Evolutionary conservation across 2,888 invertebrate species (phyloP).

Genomic region (Parnassius orleans): DNA sequence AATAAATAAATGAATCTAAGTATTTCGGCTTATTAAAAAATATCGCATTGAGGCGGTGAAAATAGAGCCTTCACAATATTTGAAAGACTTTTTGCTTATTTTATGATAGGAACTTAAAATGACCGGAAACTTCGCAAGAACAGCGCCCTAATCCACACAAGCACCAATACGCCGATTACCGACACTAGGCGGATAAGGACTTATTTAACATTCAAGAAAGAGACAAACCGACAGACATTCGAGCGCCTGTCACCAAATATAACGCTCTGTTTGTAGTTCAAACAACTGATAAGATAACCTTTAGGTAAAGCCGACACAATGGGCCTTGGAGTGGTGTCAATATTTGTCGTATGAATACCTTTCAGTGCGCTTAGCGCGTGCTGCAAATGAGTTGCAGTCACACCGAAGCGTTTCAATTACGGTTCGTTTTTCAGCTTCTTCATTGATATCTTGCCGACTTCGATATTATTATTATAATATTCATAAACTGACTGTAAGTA

Average conservation of each 20-base stretch:
- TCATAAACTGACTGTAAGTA: too few species aligned
- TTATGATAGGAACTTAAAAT: constrained; percentile 25
- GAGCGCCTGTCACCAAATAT: constrained; percentile 74
- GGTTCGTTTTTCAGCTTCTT: background rate
- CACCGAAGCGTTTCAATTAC: constrained; percentile 43
- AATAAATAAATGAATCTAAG: too few species aligned
- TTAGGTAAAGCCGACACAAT: constrained; percentile 77
- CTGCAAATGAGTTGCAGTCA: constrained; percentile 42
- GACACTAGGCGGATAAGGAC: constrained; percentile 52
- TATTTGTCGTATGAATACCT: constrained; percentile 74
- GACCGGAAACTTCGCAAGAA: constrained; percentile 59
- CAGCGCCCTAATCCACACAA: constrained; percentile 50
- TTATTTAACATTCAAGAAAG: constrained; percentile 39
- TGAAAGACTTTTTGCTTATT: too few species aligned
- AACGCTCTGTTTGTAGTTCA: constrained; percentile 64
- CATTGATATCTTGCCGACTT: background rate
- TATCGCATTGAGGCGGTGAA: too few species aligned
- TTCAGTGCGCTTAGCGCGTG: constrained; percentile 69
- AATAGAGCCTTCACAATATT: too few species aligned
- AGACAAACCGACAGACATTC: constrained; percentile 71
- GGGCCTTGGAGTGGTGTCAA: constrained; percentile 60
- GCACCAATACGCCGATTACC: constrained; percentile 66
- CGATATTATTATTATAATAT: too few species aligned
- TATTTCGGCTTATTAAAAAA: too few species aligned
- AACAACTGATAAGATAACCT: constrained; percentile 78